Percentiles rank a stretch among this genome's conserved stretches.
Evolutionary conservation across 2,113 vertebrate genomes (phyloP).

Genomic region (Erythrocebus patas): DNA sequence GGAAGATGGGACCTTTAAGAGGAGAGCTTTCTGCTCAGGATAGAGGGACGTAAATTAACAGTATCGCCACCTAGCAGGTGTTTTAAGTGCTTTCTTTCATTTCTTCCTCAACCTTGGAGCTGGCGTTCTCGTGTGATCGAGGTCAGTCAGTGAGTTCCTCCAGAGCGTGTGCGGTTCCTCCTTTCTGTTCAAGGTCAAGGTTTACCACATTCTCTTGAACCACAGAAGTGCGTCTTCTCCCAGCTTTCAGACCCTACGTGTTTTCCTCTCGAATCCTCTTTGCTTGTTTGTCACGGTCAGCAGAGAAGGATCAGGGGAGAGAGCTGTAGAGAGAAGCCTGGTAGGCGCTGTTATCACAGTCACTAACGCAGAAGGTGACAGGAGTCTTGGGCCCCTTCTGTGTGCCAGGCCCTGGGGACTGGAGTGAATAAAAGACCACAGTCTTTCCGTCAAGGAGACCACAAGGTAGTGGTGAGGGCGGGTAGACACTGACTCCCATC

Average conservation of each 20-base stretch:
- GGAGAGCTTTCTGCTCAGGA: not conserved
- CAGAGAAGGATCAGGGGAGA: not conserved
- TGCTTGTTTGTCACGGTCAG: not conserved
- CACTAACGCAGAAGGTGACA: not conserved
- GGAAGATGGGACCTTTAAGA: not conserved
- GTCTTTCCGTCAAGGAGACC: not conserved
- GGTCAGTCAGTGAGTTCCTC: not conserved
- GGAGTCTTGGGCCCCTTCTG: not conserved
- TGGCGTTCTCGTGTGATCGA: fast-evolving
- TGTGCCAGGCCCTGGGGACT: not conserved
- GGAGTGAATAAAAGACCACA: not conserved
- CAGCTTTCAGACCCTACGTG: not conserved
- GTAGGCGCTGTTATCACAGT: fast-evolving
- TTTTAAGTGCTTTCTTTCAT: not conserved
- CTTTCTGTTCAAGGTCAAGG: not conserved
- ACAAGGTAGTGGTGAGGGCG: too few species aligned
- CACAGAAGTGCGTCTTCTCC: not conserved
- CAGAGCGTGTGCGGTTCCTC: too few species aligned
- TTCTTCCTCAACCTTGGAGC: not conserved
- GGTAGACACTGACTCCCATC: not conserved
- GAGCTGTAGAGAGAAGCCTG: not conserved
- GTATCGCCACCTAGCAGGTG: not conserved
- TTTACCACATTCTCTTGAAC: not conserved
- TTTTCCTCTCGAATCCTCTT: not conserved
- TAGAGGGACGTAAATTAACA: not conserved